Base-by-base conservation (phyloP, 2,113 vertebrate genomes). In the Burhinus oedicnemus region DNA sequence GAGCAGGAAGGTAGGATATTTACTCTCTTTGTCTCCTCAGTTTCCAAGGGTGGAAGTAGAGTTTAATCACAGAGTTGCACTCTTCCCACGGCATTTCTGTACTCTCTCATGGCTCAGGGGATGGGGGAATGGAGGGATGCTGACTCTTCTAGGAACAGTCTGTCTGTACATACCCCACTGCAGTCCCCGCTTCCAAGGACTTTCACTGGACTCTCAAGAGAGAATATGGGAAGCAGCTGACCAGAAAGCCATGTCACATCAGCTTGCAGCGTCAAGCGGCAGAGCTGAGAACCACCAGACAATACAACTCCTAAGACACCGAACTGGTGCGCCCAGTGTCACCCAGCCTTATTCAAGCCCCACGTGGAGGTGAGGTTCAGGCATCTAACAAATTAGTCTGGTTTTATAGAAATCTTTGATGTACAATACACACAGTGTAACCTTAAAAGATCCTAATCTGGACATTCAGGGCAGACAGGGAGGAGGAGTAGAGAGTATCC, bases 281-380 rank as follows among this genome's bases (percentile, higher is more conserved):
- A 54, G 34, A 77, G 29, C 42, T 30, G 10, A 81, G 17, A 71
- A 44, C 16, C 47, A 45, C 6, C 4, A 1, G 23, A 23, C 7
- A 62, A n/a, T 22, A 57, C 0, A 4, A 45, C 8, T 55, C n/a
- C 54, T 42, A 38, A 54, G 30, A 61, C 18, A 45, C 12, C 22
- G 51, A 62, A 82, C 0, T n/a, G 36, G 11, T 16, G 7, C 3
- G 2, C 42, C 15, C 3, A 7, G 12, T 21, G 25, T 32, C 13
- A 7, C 29, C 36, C 30, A 52, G 29, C 22, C 32, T 55, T 57
- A 49, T 49, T 30, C n/a, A 77, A 79, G 15, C 11, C 16, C 19
- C 30, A 49, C 0, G 0, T 18, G 29, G 30, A 71, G 38, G 11
- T 32, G 27, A 76, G 17, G 27, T 7, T 71, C 62, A 44, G 1